Conservation (phyloP, 1,140 invertebrate species). For the Akabosia matsudoensis region DNA sequence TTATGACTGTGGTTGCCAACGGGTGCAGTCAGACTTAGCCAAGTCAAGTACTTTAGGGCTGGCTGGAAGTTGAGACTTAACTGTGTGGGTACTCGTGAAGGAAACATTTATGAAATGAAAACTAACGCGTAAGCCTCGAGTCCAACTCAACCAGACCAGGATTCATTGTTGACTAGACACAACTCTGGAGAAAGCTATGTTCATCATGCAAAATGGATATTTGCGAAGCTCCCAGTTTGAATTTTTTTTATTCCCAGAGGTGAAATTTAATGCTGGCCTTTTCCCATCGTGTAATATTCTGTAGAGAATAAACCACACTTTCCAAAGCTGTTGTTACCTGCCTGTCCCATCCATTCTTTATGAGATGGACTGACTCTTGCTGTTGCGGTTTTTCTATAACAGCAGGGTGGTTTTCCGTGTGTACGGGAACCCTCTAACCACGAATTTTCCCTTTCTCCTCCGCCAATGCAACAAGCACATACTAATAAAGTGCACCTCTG, state of each 20-base stretch:
- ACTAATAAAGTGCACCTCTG: neutral
- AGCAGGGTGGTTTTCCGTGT: neutral
- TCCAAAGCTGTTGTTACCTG: conserved; percentile 18
- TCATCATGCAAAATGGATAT: neutral
- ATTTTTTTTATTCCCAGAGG: too few species aligned
- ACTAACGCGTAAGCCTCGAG: neutral
- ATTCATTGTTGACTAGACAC: too few species aligned
- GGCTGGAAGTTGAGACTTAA: neutral
- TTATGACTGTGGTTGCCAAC: neutral
- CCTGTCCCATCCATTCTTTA: conserved; percentile 22
- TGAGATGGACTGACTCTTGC: neutral
- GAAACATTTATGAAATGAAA: neutral
- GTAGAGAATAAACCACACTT: neutral
- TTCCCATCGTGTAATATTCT: conserved; percentile 10
- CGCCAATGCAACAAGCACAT: neutral
- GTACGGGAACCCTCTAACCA: neutral
- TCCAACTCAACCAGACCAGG: too few species aligned
- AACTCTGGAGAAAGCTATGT: neutral
- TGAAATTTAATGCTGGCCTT: conserved; percentile 17
- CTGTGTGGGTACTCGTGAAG: neutral
- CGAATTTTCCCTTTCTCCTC: neutral
- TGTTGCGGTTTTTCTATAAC: conserved; percentile 2
- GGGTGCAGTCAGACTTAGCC: too few species aligned
- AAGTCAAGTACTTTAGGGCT: too few species aligned
- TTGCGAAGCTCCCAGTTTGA: too few species aligned